Conservation (phyloP, 2,797 vertebrate species). For the Gallinago solitaria region DNA sequence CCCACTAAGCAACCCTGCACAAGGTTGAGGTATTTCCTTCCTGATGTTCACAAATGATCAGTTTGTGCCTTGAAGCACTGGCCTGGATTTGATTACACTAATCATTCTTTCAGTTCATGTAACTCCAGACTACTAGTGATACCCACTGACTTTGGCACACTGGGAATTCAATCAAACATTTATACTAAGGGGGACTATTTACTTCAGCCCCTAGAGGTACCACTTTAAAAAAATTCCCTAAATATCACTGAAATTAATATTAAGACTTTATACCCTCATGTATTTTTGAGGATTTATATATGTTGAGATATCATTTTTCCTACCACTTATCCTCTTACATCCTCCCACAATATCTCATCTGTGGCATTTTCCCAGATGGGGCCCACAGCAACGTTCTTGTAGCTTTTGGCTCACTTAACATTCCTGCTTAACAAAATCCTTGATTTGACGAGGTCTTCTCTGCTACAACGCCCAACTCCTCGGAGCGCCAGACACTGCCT, state of each 20-base stretch:
- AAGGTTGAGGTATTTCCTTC: background rate
- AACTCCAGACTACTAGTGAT: constrained; percentile 53
- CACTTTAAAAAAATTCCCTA: constrained; percentile 48
- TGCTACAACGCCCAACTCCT: background rate
- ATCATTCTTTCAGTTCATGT: constrained; percentile 58
- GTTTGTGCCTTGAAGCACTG: constrained; percentile 27
- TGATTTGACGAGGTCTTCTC: constrained; percentile 6
- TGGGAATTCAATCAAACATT: constrained; percentile 71
- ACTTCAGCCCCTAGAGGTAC: constrained; percentile 68
- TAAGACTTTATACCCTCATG: constrained; percentile 71
- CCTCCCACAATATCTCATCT: constrained; percentile 66
- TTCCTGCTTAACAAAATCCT: constrained; percentile 39
- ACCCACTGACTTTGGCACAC: constrained; percentile 48
- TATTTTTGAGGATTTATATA: constrained; percentile 70
- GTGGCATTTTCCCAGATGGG: constrained; percentile 71
- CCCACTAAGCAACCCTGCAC: background rate
- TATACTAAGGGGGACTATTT: constrained; percentile 69
- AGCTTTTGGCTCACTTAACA: constrained; percentile 61
- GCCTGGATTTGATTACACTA: constrained; percentile 36
- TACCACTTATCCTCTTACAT: constrained; percentile 68
- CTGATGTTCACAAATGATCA: constrained; percentile 6
- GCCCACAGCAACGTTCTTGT: constrained; percentile 61
- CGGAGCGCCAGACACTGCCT: background rate
- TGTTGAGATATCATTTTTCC: constrained; percentile 70
- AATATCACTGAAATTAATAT: constrained; percentile 69